Conservation (phyloP, 1,140 invertebrate genomes). For the Catajapyx aquilonaris region DNA sequence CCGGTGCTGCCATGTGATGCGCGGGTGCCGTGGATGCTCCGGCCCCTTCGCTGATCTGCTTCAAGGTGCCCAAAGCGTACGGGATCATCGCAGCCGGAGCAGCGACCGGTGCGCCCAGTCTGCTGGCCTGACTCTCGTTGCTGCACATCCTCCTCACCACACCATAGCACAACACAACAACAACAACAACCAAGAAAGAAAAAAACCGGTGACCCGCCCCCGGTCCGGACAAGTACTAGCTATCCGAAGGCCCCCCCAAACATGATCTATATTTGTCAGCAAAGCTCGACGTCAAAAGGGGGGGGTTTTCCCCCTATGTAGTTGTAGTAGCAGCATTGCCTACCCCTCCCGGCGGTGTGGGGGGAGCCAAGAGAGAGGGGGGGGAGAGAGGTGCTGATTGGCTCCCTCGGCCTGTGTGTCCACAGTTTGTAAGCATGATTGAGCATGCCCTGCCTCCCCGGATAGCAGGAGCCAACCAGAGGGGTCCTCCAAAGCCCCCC, state of each 20-base stretch:
- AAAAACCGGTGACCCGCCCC: too few species aligned
- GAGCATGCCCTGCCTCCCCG: conserved; percentile 4
- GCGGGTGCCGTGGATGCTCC: conserved; percentile 11
- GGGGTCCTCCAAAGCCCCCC: too few species aligned
- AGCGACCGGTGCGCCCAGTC: not conserved
- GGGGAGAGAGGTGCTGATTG: too few species aligned
- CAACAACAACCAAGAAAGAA: not conserved
- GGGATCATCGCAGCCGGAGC: conserved; percentile 6
- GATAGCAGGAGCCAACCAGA: too few species aligned
- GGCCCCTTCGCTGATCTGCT: conserved; percentile 9
- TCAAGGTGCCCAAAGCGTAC: conserved; percentile 9
- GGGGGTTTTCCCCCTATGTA: too few species aligned
- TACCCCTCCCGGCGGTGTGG: not conserved
- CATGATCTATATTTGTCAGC: conserved; percentile 1
- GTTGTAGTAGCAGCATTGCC: not conserved
- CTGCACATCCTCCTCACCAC: conserved; percentile 9
- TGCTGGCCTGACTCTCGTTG: conserved; percentile 7
- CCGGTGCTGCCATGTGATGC: conserved; percentile 18
- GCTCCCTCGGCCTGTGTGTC: not conserved
- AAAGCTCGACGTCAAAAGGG: too few species aligned
- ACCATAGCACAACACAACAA: not conserved
- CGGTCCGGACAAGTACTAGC: too few species aligned
- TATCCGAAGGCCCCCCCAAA: too few species aligned
- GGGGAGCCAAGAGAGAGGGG: too few species aligned
- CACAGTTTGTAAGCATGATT: conserved; percentile 2